Base-by-base conservation (phyloP, 2,113 vertebrate species). In the Colinus virginianus region DNA sequence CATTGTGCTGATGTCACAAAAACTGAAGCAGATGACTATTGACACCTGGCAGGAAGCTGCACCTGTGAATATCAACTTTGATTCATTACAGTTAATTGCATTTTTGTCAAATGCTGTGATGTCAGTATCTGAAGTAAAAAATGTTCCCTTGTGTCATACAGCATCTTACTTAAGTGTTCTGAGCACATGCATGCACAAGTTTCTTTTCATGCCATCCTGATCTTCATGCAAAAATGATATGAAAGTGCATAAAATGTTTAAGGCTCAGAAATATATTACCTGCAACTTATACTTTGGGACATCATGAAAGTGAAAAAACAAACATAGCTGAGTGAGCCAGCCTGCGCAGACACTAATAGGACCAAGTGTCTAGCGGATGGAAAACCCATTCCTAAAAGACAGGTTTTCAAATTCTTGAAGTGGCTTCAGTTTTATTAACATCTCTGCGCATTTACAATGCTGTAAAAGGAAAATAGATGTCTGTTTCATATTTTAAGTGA, bases 21-120 rank as follows among this genome's bases (percentile, higher is more conserved):
- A 79, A 75, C 43, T 42, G 55, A 71, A 84, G 49, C 46, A 94
- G 81, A 77, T 58, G 46, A 82, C 18, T 94, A 68, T 2, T 84
- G 75, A 80, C 25, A 25, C 78, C 71, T 21, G 53, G 61, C 88
- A 94, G 77, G 85, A 94, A 94, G 66, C 46, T 90, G 55, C 68
- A 53, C 46, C 93, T 83, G 76, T 23, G 83, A 79, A 75, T 53
- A 95, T 51, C 76, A 71, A 42, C 88, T 86, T 55, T 70, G 74
- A 94, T 85, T 87, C 84, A 85, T 72, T 80, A 72, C 0, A 1
- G 45, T 74, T 94, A 96, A 94, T 94, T 78, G 90, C 21, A 38
- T 83, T 97, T 95, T 91, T 93, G 75, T 90, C 72, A 88, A 84
- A 58, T 14, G 56, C 53, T 48, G 79, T 84, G 45, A 96, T 68